phyloP scores from a whole-genome alignment of 2,888 invertebrate species.

The Acleris cristana region DNA sequence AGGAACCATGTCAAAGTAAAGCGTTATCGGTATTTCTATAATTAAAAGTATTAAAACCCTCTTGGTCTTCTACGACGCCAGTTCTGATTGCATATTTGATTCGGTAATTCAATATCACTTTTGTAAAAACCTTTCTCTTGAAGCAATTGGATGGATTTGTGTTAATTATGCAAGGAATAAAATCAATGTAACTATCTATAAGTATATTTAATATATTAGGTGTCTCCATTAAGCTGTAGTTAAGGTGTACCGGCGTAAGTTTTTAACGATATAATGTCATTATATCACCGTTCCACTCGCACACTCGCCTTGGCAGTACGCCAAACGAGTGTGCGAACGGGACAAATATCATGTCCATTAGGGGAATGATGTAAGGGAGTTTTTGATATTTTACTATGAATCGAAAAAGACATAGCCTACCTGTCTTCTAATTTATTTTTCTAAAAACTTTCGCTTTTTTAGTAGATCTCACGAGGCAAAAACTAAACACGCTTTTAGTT shows the following conservation, averaged over 20 bases:
- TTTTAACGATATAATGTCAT: conserved; percentile 76
- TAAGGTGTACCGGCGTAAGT: conserved; percentile 76
- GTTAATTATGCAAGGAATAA: conserved; percentile 54
- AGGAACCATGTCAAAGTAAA: neutral
- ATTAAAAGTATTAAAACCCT: conserved; percentile 5
- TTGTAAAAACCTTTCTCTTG: conserved; percentile 30
- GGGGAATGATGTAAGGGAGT: conserved; percentile 76
- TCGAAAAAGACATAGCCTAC: conserved; percentile 77
- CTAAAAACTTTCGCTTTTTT: conserved; percentile 64
- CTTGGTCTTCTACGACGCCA: neutral
- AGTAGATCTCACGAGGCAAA: conserved; percentile 60
- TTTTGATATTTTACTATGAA: conserved; percentile 83
- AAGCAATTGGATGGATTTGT: conserved; percentile 52
- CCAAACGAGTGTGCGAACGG: conserved; percentile 52
- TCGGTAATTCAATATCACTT: conserved; percentile 35
- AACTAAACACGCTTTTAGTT: conserved; percentile 46
- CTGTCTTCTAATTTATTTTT: conserved; percentile 68
- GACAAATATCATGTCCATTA: conserved; percentile 74
- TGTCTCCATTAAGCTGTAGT: conserved; percentile 74
- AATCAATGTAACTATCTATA: conserved; percentile 74
- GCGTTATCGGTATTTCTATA: conserved; percentile 12
- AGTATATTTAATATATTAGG: conserved; percentile 81
- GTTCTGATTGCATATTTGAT: conserved; percentile 6
- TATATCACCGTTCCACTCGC: conserved; percentile 62
- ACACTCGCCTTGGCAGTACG: conserved; percentile 43